Conservation (phyloP, 2,113 vertebrate genomes). For the Passer domesticus region DNA sequence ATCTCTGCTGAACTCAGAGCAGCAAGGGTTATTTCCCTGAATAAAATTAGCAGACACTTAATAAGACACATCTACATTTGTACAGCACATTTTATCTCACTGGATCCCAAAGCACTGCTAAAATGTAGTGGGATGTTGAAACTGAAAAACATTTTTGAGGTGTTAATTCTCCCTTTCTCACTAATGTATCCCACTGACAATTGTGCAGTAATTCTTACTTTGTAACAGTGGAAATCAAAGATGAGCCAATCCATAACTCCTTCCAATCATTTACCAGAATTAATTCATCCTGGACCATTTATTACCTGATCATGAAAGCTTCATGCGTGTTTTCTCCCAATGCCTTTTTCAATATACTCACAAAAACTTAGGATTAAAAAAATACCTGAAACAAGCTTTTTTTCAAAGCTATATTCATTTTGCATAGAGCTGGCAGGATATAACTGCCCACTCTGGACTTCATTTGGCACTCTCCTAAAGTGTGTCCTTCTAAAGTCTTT, state of each 20-base stretch:
- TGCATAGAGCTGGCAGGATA: neutral
- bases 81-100: neutral
- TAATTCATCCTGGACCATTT: neutral
- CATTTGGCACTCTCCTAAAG: neutral
- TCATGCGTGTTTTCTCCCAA: neutral
- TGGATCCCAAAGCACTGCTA: neutral
- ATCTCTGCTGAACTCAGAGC: neutral
- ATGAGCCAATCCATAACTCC: neutral
- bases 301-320: neutral
- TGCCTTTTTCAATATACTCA: neutral
- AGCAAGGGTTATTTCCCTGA: constrained; percentile 37
- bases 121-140: neutral
- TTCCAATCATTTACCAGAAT: neutral
- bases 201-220: neutral
- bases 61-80: neutral
- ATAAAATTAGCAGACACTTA: constrained; percentile 42
- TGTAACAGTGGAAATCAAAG: neutral
- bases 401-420: neutral
- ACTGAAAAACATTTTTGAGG: neutral
- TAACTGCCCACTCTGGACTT: neutral
- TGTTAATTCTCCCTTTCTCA: neutral
- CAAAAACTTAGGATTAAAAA: neutral
- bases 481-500: neutral
- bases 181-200: neutral
- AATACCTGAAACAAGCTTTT: neutral